Conservation (phyloP, 2,113 vertebrate genomes). For the Megaptera novaeangliae region DNA sequence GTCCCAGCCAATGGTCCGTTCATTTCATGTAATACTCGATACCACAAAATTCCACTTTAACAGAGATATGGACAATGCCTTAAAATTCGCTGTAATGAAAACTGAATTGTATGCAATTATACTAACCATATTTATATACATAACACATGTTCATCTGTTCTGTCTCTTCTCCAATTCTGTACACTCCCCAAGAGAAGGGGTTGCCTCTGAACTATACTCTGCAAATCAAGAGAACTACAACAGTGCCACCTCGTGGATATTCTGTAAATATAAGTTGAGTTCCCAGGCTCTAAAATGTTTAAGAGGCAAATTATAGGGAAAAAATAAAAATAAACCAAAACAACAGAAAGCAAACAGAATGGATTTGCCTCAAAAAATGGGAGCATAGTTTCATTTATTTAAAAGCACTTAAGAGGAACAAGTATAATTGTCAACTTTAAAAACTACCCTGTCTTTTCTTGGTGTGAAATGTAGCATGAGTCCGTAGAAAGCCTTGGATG, state of each 20-base stretch:
- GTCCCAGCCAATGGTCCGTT: constrained; percentile 55
- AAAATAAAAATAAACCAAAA: neutral
- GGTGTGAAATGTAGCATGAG: neutral
- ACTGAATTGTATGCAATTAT: constrained; percentile 58
- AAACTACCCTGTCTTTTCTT: neutral
- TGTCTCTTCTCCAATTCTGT: constrained; percentile 38
- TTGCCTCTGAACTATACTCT: neutral
- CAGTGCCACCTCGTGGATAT: constrained; percentile 70
- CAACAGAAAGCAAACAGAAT: neutral
- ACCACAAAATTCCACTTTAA: constrained; percentile 68
- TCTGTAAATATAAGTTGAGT: neutral
- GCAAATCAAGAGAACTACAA: constrained; percentile 37
- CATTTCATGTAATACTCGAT: constrained; percentile 53
- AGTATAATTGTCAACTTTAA: neutral
- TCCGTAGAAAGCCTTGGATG: rapidly evolving
- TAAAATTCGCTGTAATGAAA: constrained; percentile 55
- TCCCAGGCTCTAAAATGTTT: neutral
- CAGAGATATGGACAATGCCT: constrained; percentile 71
- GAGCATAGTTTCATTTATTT: neutral
- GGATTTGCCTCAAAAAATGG: neutral
- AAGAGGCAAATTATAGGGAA: neutral
- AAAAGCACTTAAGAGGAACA: neutral
- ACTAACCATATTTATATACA: constrained; percentile 59
- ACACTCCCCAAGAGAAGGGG: neutral
- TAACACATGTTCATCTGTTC: constrained; percentile 70